Conservation (phyloP, 2,113 vertebrate species). For the Ivindomyrus marchei region DNA sequence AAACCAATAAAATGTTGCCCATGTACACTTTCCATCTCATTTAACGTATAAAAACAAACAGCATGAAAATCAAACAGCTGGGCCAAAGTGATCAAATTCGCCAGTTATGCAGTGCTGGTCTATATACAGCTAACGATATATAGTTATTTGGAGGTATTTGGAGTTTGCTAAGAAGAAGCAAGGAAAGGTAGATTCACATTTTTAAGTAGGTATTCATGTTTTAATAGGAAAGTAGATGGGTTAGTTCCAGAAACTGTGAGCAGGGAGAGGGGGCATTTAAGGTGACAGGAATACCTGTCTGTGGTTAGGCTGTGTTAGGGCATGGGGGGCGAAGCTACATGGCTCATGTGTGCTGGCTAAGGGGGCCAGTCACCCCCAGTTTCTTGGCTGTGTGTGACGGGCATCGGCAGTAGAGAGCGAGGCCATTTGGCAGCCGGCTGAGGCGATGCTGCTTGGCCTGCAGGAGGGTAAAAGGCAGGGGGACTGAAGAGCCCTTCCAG, state of each 20-base stretch:
- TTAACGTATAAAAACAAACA: background rate
- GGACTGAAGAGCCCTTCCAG: constrained; percentile 34
- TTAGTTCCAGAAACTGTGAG: background rate
- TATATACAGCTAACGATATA: background rate
- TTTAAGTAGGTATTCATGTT: background rate
- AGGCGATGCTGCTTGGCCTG: background rate
- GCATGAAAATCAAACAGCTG: background rate
- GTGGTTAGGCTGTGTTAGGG: background rate
- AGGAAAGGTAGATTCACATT: background rate
- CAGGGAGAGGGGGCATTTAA: background rate
- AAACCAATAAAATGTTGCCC: background rate
- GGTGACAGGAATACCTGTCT: background rate
- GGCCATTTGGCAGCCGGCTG: constrained; percentile 11
- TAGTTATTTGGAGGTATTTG: background rate
- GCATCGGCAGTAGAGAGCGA: background rate
- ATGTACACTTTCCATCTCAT: background rate
- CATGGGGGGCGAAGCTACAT: background rate
- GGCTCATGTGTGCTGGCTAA: background rate
- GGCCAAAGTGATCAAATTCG: background rate
- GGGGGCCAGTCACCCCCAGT: background rate
- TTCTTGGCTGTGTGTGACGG: background rate
- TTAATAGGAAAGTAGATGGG: background rate
- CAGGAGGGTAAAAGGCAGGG: constrained; percentile 17
- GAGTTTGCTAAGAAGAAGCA: background rate
- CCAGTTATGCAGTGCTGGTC: background rate